Percentiles rank a stretch among this genome's conserved stretches.
Conservation (phyloP, 2,888 invertebrate genomes). For the Temnothorax rugatulus region DNA sequence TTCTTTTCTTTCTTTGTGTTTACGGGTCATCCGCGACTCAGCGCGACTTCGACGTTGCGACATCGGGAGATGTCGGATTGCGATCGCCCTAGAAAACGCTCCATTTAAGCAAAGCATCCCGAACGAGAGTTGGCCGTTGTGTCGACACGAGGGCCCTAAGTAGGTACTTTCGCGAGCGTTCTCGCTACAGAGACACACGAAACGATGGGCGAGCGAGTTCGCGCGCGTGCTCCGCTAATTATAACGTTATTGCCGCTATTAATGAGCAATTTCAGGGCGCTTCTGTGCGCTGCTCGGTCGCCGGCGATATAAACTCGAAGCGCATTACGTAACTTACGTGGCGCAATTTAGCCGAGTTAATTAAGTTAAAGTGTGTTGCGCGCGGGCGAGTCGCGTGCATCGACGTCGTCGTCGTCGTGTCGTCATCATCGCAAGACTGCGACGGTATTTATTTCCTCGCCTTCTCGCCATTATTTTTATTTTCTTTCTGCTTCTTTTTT, state of each 20-base stretch:
- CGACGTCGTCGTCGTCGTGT: not conserved
- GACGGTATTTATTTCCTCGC: conserved; percentile 24
- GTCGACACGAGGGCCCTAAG: conserved; percentile 32
- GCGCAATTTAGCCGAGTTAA: conserved; percentile 74
- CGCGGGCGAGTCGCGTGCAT: conserved; percentile 38
- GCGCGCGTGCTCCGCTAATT: conserved; percentile 70
- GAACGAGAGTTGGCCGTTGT: conserved; percentile 17
- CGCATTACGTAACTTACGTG: conserved; percentile 73
- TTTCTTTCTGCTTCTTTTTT: not conserved
- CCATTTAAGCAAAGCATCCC: conserved; percentile 6
- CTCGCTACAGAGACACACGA: conserved; percentile 38
- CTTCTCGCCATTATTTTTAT: not conserved
- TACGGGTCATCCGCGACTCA: not conserved
- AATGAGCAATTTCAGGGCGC: conserved; percentile 74
- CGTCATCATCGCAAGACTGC: conserved; percentile 1
- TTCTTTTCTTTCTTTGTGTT: not conserved
- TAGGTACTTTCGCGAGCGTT: conserved; percentile 33
- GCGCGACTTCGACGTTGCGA: not conserved
- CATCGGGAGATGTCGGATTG: not conserved
- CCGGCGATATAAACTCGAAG: conserved; percentile 65
- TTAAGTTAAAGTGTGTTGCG: conserved; percentile 73
- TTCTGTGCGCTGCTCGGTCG: conserved; percentile 63
- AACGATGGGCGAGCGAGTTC: conserved; percentile 41
- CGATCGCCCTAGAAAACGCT: not conserved
- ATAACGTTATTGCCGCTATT: conserved; percentile 75